Conservation (phyloP, 2,113 vertebrate species). For the Ophiodon elongatus region DNA sequence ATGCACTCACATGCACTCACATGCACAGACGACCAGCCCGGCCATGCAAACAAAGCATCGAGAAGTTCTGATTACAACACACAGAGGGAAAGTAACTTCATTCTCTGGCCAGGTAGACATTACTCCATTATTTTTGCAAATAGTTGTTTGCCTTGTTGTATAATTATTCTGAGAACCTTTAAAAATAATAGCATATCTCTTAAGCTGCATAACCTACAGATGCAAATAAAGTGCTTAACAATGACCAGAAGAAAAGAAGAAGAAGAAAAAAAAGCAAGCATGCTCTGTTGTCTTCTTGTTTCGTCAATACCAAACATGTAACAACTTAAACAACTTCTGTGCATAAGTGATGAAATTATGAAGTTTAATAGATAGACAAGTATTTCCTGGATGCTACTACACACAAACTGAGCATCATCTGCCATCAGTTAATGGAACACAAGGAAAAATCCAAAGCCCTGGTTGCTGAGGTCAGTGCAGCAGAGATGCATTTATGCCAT, state of each 20-base stretch:
- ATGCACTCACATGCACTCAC: too few relatives aligned
- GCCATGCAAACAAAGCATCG: too few relatives aligned
- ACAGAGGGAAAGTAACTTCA: too few relatives aligned
- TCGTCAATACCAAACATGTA: constrained; percentile 7
- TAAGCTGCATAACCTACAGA: neutral
- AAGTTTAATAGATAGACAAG: neutral
- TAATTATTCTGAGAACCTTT: neutral
- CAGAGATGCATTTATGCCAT: neutral
- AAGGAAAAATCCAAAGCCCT: neutral
- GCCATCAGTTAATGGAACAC: neutral
- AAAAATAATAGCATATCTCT: neutral
- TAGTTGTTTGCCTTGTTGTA: neutral
- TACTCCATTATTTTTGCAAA: neutral
- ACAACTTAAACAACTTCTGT: constrained; percentile 6
- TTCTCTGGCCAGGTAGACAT: neutral
- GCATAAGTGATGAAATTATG: neutral
- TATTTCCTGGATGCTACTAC: neutral
- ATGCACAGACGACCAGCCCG: too few relatives aligned
- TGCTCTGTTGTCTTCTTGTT: neutral
- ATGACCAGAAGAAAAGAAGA: neutral
- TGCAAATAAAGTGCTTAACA: neutral
- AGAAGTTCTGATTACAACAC: too few relatives aligned
- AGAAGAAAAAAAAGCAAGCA: constrained; percentile 1
- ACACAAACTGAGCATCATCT: constrained; percentile 8
- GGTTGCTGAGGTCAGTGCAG: constrained; percentile 5